Conservation (phyloP, 2,113 vertebrate species). For the Austrofundulus limnaeus region DNA sequence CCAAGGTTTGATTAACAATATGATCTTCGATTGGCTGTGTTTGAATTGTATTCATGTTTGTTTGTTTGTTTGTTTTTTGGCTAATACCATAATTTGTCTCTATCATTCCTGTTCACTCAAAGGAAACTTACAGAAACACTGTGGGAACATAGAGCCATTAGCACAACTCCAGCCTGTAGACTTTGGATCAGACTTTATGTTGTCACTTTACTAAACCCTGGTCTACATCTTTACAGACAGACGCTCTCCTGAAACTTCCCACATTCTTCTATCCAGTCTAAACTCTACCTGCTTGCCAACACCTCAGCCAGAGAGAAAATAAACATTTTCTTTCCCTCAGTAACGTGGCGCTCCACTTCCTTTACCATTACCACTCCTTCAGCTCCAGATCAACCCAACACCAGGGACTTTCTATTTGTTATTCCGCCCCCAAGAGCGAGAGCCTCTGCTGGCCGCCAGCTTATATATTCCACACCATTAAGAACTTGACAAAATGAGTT, state of each 20-base stretch:
- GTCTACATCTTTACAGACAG: conserved; percentile 2
- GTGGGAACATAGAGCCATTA: no score
- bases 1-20: no score
- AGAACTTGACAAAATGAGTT: conserved; percentile 77
- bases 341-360: not conserved
- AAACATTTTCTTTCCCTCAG: not conserved
- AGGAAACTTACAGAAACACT: no score
- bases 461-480: conserved; percentile 77
- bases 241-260: not conserved
- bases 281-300: conserved; percentile 10
- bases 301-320: conserved; percentile 13
- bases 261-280: not conserved
- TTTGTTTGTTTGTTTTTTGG: no score
- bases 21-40: no score
- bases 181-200: no score
- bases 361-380: conserved; percentile 16
- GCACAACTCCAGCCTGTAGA: no score
- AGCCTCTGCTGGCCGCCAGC: conserved; percentile 55
- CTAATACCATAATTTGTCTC: no score
- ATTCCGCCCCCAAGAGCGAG: conserved; percentile 47
- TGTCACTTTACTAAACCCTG: no score
- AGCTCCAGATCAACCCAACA: conserved; percentile 8
- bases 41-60: no score
- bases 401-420: conserved; percentile 41
- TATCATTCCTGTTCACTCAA: no score